Evolutionary conservation across 2,888 invertebrate species (phyloP).

Genomic region (Sussaba pulchella): DNA sequence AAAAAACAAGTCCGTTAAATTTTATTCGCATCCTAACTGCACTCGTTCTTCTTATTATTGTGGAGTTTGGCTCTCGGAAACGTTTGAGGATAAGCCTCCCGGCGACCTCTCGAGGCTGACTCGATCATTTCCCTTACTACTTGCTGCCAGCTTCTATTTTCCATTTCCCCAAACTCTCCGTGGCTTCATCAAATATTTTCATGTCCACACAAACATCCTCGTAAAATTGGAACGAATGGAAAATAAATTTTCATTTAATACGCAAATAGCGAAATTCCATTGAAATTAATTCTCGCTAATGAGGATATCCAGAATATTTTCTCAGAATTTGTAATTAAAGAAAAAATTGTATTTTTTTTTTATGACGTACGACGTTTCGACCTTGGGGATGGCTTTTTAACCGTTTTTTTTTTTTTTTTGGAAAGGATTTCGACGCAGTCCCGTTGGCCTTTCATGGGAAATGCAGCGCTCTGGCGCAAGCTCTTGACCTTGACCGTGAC

Average conservation of each 20-base stretch:
- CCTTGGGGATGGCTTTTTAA: too few relatives aligned
- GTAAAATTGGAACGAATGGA: too few relatives aligned
- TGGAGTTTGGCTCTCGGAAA: not conserved
- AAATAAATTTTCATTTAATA: too few relatives aligned
- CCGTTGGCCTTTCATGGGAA: slow-evolving; percentile 4
- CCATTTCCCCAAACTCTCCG: not conserved
- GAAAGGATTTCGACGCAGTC: not conserved
- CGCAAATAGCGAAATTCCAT: too few relatives aligned
- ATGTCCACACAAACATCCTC: too few relatives aligned
- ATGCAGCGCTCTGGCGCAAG: slow-evolving; percentile 52
- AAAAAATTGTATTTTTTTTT: not conserved
- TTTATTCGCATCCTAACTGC: not conserved
- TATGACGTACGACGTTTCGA: not conserved
- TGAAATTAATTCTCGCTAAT: too few relatives aligned
- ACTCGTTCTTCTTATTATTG: slow-evolving; percentile 16
- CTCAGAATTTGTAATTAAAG: too few relatives aligned
- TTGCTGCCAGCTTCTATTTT: not conserved
- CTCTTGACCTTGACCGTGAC: slow-evolving; percentile 73
- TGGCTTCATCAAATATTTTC: too few relatives aligned
- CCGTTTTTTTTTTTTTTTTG: too few relatives aligned
- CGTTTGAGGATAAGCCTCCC: not conserved
- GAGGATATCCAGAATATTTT: too few relatives aligned
- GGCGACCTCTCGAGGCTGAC: not conserved
- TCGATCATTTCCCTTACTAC: not conserved
- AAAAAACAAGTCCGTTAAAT: not conserved